Conservation (phyloP, 2,797 vertebrate genomes). For the Mormyrops attenuatus region DNA sequence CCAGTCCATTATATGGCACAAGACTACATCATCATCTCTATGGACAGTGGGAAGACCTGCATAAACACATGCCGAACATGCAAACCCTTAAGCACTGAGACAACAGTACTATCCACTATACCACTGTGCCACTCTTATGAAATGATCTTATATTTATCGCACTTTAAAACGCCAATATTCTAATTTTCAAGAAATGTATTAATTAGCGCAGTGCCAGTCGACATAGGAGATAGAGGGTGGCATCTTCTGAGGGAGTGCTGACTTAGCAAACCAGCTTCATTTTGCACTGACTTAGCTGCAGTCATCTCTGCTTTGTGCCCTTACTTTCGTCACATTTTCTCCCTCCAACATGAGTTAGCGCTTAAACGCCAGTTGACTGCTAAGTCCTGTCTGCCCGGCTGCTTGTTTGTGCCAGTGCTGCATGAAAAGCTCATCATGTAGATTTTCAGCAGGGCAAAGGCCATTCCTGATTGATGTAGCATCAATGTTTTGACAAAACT, state of each 20-base stretch:
- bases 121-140: background rate
- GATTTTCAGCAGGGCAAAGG: background rate
- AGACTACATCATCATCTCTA: background rate
- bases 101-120: background rate
- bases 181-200: background rate
- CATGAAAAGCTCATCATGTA: background rate
- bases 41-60: background rate
- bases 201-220: background rate
- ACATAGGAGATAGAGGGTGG: background rate
- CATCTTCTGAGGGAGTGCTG: background rate
- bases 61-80: background rate
- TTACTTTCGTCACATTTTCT: background rate
- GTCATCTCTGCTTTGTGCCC: background rate
- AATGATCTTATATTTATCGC: background rate
- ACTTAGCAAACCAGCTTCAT: background rate
- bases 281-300: background rate
- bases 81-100: background rate
- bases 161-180: background rate
- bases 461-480: background rate
- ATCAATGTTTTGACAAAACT: background rate
- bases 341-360: background rate
- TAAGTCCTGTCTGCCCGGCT: background rate
- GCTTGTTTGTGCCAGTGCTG: background rate
- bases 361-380: background rate
- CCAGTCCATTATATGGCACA: background rate